Evolutionary conservation across 1,140 invertebrate genomes (phyloP).

Genomic region (Artemia franciscana): DNA sequence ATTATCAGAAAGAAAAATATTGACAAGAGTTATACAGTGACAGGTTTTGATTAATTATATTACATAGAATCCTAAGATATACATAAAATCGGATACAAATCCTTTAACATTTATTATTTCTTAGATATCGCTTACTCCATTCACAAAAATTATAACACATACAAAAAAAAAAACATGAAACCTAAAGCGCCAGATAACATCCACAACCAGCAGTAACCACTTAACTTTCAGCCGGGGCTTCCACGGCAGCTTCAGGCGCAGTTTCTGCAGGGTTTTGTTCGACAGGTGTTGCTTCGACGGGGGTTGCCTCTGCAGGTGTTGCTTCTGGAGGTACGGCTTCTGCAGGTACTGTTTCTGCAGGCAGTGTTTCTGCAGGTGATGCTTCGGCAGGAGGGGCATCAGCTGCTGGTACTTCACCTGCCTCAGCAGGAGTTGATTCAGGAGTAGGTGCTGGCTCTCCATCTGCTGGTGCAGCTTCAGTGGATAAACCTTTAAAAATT

Average conservation of each 20-base stretch:
- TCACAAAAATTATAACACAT: neutral
- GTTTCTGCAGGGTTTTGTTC: neutral
- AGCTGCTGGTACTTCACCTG: neutral
- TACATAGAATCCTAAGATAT: no score
- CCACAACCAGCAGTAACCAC: neutral
- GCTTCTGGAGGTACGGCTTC: neutral
- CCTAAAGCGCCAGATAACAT: neutral
- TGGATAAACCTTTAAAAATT: neutral
- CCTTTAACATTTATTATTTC: neutral
- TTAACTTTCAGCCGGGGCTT: neutral
- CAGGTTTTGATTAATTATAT: no score
- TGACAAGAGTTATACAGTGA: no score
- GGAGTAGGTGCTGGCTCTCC: neutral
- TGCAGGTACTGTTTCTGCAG: neutral
- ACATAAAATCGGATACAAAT: no score
- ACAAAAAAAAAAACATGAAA: neutral
- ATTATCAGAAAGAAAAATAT: no score
- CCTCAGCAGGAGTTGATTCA: no score
- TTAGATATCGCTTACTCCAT: neutral
- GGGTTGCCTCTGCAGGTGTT: neutral
- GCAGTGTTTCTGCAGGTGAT: neutral
- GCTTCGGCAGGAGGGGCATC: neutral
- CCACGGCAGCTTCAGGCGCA: neutral
- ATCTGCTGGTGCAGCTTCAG: neutral
- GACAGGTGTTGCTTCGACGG: neutral